Percentiles rank a stretch among this genome's conserved stretches.
Evolutionary conservation across 1,140 invertebrate species (phyloP).

Genomic region (Atta colombica): DNA sequence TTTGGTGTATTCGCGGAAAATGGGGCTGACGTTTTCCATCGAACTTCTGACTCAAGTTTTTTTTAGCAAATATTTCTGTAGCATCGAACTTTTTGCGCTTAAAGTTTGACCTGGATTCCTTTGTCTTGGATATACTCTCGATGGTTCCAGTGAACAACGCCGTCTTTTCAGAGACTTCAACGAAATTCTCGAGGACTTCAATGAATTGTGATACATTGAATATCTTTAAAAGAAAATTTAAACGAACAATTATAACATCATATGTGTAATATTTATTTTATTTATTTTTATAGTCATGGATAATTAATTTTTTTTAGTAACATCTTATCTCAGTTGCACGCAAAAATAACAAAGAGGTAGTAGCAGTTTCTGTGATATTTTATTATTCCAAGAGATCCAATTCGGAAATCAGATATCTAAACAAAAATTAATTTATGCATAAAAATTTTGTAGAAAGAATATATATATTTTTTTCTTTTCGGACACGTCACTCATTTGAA

Average conservation of each 20-base stretch:
- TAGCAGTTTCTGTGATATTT: too few species aligned
- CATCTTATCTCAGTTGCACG: background rate
- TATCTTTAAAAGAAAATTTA: background rate
- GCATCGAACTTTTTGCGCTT: background rate
- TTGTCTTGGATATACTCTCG: background rate
- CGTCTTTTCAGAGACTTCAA: constrained; percentile 67
- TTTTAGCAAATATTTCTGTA: background rate
- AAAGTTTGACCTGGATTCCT: background rate
- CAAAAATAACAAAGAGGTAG: background rate
- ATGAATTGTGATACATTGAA: constrained; percentile 33
- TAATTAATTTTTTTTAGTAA: background rate
- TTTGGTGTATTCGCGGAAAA: background rate
- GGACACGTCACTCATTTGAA: background rate
- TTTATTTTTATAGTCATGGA: background rate
- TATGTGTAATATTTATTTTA: background rate
- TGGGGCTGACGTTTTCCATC: background rate
- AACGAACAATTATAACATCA: background rate
- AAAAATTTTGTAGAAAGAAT: background rate
- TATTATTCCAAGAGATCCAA: background rate
- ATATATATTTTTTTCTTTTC: background rate
- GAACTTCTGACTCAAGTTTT: background rate
- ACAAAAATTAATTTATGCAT: background rate
- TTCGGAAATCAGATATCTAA: background rate
- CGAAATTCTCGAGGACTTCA: constrained; percentile 59
- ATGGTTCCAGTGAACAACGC: background rate